Conservation (phyloP, 2,113 vertebrate species). For the Morphnarchus princeps region DNA sequence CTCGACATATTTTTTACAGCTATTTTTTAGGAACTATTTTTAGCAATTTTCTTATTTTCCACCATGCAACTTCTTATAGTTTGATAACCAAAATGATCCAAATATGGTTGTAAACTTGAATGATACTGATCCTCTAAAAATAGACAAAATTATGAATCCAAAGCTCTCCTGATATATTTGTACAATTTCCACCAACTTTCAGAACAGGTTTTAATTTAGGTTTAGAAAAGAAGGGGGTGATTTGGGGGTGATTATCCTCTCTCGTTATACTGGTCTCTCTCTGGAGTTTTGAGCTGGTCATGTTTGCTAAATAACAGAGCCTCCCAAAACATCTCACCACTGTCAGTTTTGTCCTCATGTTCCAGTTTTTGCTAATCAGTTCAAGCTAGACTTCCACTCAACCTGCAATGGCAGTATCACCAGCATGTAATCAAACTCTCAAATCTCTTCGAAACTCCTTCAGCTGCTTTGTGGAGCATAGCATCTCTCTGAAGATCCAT, state of each 20-base stretch:
- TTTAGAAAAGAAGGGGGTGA: background rate
- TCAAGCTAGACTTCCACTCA: background rate
- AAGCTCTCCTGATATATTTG: background rate
- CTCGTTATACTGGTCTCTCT: background rate
- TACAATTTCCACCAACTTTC: background rate
- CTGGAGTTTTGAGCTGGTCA: background rate
- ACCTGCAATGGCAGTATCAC: background rate
- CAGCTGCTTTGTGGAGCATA: background rate
- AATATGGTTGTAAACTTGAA: background rate
- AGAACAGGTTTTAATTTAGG: background rate
- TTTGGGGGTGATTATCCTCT: background rate
- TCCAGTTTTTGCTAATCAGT: constrained; percentile 5
- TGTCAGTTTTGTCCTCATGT: background rate
- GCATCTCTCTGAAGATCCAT: background rate
- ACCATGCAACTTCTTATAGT: background rate
- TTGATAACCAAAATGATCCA: background rate
- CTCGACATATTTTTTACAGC: background rate
- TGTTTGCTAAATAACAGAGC: background rate
- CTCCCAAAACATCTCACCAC: background rate
- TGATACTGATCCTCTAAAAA: background rate
- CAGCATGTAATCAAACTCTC: background rate
- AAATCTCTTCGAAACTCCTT: background rate
- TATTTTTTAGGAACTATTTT: background rate
- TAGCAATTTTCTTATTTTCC: background rate
- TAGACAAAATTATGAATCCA: background rate